Base-by-base conservation (phyloP, 2,888 invertebrate genomes). In the Autographa pulchrina region DNA sequence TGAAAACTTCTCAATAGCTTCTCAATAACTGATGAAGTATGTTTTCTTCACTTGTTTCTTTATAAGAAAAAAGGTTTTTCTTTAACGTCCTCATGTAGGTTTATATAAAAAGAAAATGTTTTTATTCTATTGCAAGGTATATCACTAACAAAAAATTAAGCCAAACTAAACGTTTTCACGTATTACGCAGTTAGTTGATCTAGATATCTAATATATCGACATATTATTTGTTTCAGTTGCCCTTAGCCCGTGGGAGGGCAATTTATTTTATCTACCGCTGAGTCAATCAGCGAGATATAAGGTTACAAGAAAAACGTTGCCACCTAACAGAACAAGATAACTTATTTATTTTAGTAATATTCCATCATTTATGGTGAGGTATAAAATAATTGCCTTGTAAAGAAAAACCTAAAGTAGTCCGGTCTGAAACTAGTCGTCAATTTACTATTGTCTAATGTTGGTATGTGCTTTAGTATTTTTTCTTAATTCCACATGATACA, bases 191-290 rank as follows among this genome's bases (percentile, higher is more conserved):
- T 56, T 54, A 58, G 52, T 56, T 54, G 62, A 70, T 68, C 43
- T 64, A 59, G 59, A 65, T 65, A 62, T 76, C 62, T 61, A n/a
- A 56, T 43, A 31, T 48, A 62, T 62, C 70, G 31, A 70, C 72
- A 72, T 69, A 71, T 77, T 74, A 76, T 79, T 77, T 76, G 74
- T 78, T 75, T 64, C 65, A 72, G 66, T 72, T 70, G 66, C 73
- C 67, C 13, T 25, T 31, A 54, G 68, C 56, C 72, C 65, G 35
- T 65, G 80, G 69, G 62, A 77, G 35, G 58, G 82, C 72, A 80
- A 82, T 82, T 82, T 80, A 76, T 80, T 82, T 82, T 82, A 82
- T 82, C 73, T 70, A 75, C 65, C 74, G 67, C 72, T 70, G 78
- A 82, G 70, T 80, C 80, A 82, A 82, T 82, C 82, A 78, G 62